phyloP scores from a whole-genome alignment of 2,888 invertebrate genomes.

The Eledona agricola region DNA sequence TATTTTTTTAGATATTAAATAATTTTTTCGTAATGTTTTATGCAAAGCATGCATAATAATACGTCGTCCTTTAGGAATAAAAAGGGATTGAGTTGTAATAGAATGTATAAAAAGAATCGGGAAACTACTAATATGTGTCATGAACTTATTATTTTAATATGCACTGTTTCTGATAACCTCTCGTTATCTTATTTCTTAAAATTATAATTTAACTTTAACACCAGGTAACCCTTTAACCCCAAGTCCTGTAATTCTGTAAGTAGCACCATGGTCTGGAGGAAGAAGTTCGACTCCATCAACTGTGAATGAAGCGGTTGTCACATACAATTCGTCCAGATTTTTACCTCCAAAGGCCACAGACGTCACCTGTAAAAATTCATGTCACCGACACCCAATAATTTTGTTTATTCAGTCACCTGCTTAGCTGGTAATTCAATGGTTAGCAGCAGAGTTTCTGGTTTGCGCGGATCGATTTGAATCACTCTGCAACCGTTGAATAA shows the following conservation, averaged over 20 bases:
- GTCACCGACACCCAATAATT: neutral
- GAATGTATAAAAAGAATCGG: too few relatives aligned
- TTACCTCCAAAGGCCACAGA: conserved; percentile 51
- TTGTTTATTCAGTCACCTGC: conserved; percentile 63
- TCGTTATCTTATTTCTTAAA: too few relatives aligned
- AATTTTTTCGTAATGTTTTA: too few relatives aligned
- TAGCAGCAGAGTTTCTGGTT: conserved; percentile 66
- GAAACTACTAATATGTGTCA: too few relatives aligned
- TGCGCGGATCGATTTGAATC: conserved; percentile 66
- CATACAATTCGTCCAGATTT: conserved; percentile 49
- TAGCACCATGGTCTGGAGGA: conserved; percentile 57
- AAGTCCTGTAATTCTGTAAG: conserved; percentile 56
- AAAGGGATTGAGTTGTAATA: too few relatives aligned
- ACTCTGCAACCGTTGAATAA: conserved; percentile 75
- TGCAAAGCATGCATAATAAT: too few relatives aligned
- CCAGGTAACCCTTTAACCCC: conserved; percentile 56
- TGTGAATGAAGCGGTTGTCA: conserved; percentile 48
- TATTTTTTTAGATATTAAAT: too few relatives aligned
- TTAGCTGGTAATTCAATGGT: conserved; percentile 72
- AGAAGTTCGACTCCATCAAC: conserved; percentile 41
- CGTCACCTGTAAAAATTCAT: conserved; percentile 44
- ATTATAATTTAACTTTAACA: conserved; percentile 56
- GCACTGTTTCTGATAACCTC: too few relatives aligned
- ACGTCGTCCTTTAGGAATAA: too few relatives aligned
- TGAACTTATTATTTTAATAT: too few relatives aligned